These are phyloP conservation scores for Jordanella pulchra DNA, from an alignment of 2,797 vertebrate genomes.

Conservation along the genomic window DNA sequence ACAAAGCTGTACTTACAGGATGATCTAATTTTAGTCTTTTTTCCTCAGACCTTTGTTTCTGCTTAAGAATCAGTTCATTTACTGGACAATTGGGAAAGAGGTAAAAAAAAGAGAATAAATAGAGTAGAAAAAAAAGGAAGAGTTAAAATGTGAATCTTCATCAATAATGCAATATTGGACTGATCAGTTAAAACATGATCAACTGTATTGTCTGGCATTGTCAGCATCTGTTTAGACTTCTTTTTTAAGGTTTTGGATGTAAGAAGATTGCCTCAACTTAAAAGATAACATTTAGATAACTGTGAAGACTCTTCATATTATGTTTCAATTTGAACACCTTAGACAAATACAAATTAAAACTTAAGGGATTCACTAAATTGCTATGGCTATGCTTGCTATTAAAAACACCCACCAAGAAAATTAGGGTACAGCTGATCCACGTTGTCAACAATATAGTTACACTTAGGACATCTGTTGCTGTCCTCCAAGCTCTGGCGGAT, in stretches of 20 bases:
- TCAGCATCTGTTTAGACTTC: background rate
- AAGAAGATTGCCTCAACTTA: background rate
- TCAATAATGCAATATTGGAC: background rate
- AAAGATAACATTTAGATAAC: background rate
- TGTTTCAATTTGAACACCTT: background rate
- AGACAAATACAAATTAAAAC: background rate
- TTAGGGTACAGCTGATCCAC: conserved; percentile 99
- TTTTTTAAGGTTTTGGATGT: background rate
- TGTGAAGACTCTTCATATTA: background rate
- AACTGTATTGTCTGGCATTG: background rate
- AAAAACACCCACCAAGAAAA: conserved; percentile 89
- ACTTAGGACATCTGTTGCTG: conserved; percentile 98
- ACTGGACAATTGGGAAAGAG: conserved; percentile 78
- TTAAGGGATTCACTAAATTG: background rate
- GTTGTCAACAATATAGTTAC: conserved; percentile 98
- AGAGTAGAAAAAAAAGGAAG: background rate
- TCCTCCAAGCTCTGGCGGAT: conserved; percentile 98
- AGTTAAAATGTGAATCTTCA: background rate
- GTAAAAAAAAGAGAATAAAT: background rate
- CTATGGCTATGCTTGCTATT: background rate
- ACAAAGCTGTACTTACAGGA: conserved; percentile 85
- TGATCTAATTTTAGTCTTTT: conserved; percentile 97
- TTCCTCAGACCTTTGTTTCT: conserved; percentile 97
- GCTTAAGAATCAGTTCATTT: conserved; percentile 99
- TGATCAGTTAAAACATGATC: background rate